These are phyloP conservation scores for Pterobdella sp. DNA, from an alignment of 2,888 invertebrate genomes.

Conservation along the genomic window DNA sequence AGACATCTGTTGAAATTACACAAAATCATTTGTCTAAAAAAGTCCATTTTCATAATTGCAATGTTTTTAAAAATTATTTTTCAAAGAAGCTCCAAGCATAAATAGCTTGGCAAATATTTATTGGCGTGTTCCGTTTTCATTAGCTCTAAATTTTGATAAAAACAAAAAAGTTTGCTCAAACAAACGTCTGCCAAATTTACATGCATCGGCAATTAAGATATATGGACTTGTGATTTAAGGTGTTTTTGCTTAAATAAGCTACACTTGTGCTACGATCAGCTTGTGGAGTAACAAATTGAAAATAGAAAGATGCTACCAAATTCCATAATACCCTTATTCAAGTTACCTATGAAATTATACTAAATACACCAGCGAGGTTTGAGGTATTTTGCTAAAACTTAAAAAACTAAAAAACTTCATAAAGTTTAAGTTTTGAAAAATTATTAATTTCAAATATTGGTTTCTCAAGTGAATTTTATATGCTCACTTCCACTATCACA, in stretches of 20 bases:
- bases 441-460: too few relatives aligned
- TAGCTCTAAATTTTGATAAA: slow-evolving; percentile 1
- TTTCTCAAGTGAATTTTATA: neutral
- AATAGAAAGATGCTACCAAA: too few relatives aligned
- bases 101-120: neutral
- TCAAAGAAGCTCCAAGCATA: neutral
- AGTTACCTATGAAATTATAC: too few relatives aligned
- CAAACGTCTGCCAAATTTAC: neutral
- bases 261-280: too few relatives aligned
- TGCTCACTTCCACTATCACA: neutral
- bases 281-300: too few relatives aligned
- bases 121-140: neutral
- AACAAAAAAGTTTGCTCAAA: neutral
- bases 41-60: neutral
- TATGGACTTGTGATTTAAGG: neutral
- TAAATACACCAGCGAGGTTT: too few relatives aligned
- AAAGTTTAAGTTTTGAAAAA: too few relatives aligned
- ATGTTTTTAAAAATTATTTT: neutral
- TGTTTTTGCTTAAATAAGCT: too few relatives aligned
- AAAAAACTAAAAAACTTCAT: too few relatives aligned
- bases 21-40: too few relatives aligned
- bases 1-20: neutral
- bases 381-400: too few relatives aligned
- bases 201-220: neutral
- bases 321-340: too few relatives aligned